Evolutionary conservation across 2,797 vertebrate species (phyloP).

Genomic region (Lepidocolaptes lacrymiger): DNA sequence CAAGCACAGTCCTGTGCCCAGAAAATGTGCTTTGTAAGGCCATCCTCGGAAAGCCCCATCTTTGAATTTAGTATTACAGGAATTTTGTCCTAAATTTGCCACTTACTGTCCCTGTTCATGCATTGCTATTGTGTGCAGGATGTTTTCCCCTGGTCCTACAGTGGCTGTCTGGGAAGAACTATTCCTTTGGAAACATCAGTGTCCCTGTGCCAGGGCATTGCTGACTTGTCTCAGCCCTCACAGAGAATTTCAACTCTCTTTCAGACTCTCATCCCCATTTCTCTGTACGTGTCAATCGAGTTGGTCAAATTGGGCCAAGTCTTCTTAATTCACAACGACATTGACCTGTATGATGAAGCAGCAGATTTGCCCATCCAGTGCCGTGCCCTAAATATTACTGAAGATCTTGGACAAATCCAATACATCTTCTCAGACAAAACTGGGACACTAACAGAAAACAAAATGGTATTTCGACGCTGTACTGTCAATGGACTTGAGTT

Average conservation of each 20-base stretch:
- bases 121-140: not conserved
- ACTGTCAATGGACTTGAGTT: conserved; percentile 89
- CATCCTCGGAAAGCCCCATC: not conserved
- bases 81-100: not conserved
- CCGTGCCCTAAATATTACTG: conserved; percentile 91
- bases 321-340: conserved; percentile 90
- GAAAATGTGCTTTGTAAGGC: not conserved
- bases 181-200: not conserved
- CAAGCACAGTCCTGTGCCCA: not conserved
- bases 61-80: not conserved
- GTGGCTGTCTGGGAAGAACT: not conserved
- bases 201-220: not conserved
- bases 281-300: conserved; percentile 94
- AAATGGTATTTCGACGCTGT: conserved; percentile 95
- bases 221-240: not conserved
- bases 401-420: conserved; percentile 95
- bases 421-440: conserved; percentile 97
- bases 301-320: conserved; percentile 91
- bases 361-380: conserved; percentile 85
- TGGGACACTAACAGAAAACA: conserved; percentile 96
- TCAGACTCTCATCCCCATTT: conserved; percentile 93
- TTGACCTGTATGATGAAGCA: conserved; percentile 90
- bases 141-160: not conserved
- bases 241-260: conserved; percentile 8
- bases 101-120: not conserved